phyloP scores from a whole-genome alignment of 2,113 vertebrate species.

The Antechinus flavipes region DNA sequence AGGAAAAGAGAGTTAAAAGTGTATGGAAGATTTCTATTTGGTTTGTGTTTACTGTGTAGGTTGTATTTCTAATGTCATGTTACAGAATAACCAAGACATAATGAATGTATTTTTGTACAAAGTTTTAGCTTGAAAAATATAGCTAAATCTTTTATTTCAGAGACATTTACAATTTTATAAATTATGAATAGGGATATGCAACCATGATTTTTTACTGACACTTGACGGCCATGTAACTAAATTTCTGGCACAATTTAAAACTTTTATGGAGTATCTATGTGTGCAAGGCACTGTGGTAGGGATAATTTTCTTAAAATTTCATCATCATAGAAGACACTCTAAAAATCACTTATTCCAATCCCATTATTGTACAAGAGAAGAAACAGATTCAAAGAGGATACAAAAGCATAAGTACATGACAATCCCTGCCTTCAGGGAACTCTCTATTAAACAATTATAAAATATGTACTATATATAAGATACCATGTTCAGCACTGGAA shows the following conservation, averaged over 20 bases:
- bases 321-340: neutral
- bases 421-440: neutral
- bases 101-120: neutral
- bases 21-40: neutral
- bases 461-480: neutral
- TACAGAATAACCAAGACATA: neutral
- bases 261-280: neutral
- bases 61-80: neutral
- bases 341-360: neutral
- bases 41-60: neutral
- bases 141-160: neutral
- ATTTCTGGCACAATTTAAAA: neutral
- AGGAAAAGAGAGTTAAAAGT: neutral
- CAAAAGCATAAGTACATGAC: neutral
- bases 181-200: neutral
- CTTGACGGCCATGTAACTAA: neutral
- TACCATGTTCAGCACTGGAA: neutral
- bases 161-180: neutral
- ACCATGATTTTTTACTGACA: neutral
- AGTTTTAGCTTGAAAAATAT: neutral
- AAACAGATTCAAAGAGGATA: neutral
- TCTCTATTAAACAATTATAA: neutral
- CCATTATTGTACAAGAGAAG: neutral
- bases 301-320: neutral
- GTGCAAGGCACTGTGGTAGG: neutral